These are phyloP conservation scores for Phenacoccus solenopsis DNA, from an alignment of 1,140 invertebrate genomes.

Conservation along the genomic window DNA sequence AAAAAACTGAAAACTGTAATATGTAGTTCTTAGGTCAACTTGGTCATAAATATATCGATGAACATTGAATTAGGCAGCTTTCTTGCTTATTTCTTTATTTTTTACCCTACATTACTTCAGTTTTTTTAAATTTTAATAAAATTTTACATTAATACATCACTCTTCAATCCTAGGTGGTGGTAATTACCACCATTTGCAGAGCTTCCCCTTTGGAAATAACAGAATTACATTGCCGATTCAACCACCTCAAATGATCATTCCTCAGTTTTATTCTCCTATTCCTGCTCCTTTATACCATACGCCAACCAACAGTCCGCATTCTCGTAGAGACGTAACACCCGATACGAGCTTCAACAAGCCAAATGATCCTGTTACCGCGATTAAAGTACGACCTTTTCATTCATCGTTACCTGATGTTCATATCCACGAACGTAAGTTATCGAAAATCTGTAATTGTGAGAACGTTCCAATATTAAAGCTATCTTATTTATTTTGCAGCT, in stretches of 20 bases:
- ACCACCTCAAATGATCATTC: background rate
- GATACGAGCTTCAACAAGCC: constrained; percentile 9
- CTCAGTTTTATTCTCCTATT: background rate
- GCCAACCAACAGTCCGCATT: background rate
- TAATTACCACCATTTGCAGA: background rate
- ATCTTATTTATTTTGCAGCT: constrained; percentile 24
- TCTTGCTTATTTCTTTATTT: no score
- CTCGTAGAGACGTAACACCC: background rate
- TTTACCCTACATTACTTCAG: no score
- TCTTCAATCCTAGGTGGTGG: background rate
- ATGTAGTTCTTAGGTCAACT: no score
- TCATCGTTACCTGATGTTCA: background rate
- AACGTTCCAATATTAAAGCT: background rate
- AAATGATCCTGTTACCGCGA: constrained; percentile 19
- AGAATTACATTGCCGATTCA: background rate
- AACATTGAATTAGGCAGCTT: no score
- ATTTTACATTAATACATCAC: no score
- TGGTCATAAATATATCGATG: no score
- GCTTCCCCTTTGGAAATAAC: background rate
- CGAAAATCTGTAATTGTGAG: background rate
- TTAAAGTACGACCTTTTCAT: background rate
- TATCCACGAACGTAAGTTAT: background rate
- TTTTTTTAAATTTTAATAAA: no score
- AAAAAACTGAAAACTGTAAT: no score
- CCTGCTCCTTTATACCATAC: background rate